Conservation (phyloP, 2,797 vertebrate species). For the Anguilla megastoma region DNA sequence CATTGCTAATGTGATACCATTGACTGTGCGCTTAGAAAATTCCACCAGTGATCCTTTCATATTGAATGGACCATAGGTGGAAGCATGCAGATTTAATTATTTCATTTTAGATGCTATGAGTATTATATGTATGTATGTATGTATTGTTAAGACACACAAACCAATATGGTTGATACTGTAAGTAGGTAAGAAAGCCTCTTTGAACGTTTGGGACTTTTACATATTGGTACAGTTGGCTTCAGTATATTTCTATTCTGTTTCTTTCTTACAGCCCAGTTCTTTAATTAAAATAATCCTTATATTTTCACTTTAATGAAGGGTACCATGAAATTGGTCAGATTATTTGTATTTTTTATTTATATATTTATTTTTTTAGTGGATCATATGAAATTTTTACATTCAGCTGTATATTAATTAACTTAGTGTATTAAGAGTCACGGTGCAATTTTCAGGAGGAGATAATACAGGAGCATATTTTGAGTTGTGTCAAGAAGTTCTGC, state of each 20-base stretch:
- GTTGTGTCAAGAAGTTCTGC: slow-evolving; percentile 4
- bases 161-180: neutral
- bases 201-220: neutral
- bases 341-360: neutral
- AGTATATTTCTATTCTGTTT: neutral
- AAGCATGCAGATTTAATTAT: too few species aligned
- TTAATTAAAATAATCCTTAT: neutral
- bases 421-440: neutral
- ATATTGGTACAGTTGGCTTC: neutral
- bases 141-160: neutral
- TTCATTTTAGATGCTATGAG: too few species aligned
- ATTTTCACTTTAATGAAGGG: neutral
- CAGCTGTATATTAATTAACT: neutral
- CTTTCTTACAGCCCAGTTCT: neutral
- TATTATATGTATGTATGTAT: neutral
- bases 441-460: neutral
- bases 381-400: neutral
- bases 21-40: neutral
- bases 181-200: neutral
- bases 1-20: neutral
- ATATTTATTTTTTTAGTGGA: neutral
- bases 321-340: neutral
- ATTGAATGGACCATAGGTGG: too few species aligned
- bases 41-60: neutral
- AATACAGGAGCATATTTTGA: neutral